These are phyloP conservation scores for Desmodus rotundus DNA, from an alignment of 2,113 vertebrate genomes.

Conservation along the genomic window DNA sequence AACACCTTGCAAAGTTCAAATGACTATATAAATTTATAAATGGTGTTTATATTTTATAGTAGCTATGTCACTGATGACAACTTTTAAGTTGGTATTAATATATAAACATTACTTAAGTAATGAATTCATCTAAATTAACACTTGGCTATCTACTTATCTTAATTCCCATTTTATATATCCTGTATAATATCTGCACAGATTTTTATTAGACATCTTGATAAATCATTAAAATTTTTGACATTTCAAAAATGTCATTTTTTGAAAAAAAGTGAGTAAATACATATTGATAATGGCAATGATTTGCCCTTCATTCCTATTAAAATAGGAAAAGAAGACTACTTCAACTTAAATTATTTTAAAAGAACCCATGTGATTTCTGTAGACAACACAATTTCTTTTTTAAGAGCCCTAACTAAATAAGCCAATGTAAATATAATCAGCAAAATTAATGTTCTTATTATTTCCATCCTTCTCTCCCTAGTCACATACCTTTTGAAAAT, in stretches of 20 bases:
- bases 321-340: background rate
- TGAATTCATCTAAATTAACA: background rate
- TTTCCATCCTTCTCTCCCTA: background rate
- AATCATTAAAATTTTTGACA: too few species aligned
- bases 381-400: background rate
- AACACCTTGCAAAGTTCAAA: background rate
- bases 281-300: background rate
- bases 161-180: background rate
- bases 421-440: background rate
- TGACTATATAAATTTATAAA: background rate
- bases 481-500: background rate
- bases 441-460: background rate
- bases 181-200: background rate
- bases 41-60: background rate
- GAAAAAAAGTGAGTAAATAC: background rate
- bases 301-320: background rate
- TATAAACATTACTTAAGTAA: background rate
- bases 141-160: background rate
- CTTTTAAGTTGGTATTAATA: background rate
- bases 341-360: background rate
- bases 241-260: background rate
- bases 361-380: background rate
- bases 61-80: background rate
- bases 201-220: background rate
- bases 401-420: background rate